These are phyloP conservation scores for Drosophila lowei DNA, from an alignment of 1,140 invertebrate species.

Conservation along the genomic window DNA sequence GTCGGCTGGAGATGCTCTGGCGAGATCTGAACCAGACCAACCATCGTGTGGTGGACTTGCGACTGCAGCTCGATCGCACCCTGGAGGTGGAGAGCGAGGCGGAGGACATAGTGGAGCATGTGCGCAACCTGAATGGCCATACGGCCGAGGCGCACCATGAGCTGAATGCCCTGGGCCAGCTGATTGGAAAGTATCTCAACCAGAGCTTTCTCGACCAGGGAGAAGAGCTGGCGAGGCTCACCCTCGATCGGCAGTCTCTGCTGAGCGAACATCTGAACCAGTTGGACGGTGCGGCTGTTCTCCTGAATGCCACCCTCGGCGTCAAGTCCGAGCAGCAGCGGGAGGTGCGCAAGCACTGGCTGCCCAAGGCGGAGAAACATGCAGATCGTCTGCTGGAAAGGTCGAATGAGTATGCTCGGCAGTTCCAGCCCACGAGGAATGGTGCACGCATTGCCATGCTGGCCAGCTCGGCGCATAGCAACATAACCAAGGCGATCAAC, in stretches of 20 bases:
- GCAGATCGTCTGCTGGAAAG: constrained; percentile 86
- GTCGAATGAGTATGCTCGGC: constrained; percentile 86
- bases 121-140: constrained; percentile 73
- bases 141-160: constrained; percentile 60
- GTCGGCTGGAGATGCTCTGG: constrained; percentile 69
- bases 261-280: constrained; percentile 51
- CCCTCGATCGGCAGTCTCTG: constrained; percentile 30
- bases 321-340: constrained; percentile 60
- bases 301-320: constrained; percentile 57
- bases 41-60: constrained; percentile 73
- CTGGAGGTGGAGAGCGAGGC: constrained; percentile 83
- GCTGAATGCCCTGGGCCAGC: constrained; percentile 43
- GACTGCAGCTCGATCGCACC: constrained; percentile 74
- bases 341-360: constrained; percentile 74
- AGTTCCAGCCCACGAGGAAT: constrained; percentile 80
- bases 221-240: constrained; percentile 38
- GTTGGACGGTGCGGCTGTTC: constrained; percentile 21
- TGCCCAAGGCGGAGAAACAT: constrained; percentile 86
- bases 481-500: constrained; percentile 89
- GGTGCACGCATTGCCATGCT: constrained; percentile 78
- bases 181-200: constrained; percentile 55
- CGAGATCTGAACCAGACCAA: constrained; percentile 72
- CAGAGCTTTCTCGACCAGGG: constrained; percentile 51
- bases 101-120: constrained; percentile 83
- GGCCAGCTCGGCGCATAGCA: constrained; percentile 90